Base-by-base conservation (phyloP, 2,113 vertebrate species). In the Dunckerocampus dactyliophorus region DNA sequence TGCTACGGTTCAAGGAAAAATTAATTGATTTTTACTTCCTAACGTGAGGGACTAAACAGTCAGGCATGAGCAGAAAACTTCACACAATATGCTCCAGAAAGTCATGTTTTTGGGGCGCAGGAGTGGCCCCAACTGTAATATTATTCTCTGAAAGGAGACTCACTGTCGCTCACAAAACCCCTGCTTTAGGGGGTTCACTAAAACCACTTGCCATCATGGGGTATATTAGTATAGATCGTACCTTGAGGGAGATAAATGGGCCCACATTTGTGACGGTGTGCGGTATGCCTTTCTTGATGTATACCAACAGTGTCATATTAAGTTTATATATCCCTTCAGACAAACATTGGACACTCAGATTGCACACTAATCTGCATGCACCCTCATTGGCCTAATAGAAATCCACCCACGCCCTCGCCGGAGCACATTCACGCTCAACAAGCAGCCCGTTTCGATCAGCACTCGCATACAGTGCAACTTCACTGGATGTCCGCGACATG, bases 341-440 rank as follows among this genome's bases (percentile, higher is more conserved):
- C 4, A 20, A 51, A 34, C 49, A 48, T 7, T 45, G 28, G 37
- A 20, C 45, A 42, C 34, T 47, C 46, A 68, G n/a, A 59, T 21
- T 34, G 11, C 17, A 22, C 28, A 57, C 9, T 24, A 61, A 65
- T 59, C 37, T 71, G 22, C 67, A 71, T 59, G 43, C 15, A 12
- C 37, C 46, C 16, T 71, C 52, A 74, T 64, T 64, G 60, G 67
- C 46, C 59, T 53, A 57, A 67, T 74, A 37, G 59, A 47, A 72
- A 63, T 63, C 65, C 59, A 63, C 59, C 65, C 65, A 79, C 69
- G 45, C 59, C 45, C 39, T 61, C 63, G 52, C 46, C 39, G 12
- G 37, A 51, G 21, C 64, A 57, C 11, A 4, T 20, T 59, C 42
- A 69, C 12, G 39, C 12, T 46, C 17, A 50, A 51, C 59, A 56